Evolutionary conservation across 2,113 vertebrate genomes (phyloP).

Genomic region (Genyomyrus donnyi): DNA sequence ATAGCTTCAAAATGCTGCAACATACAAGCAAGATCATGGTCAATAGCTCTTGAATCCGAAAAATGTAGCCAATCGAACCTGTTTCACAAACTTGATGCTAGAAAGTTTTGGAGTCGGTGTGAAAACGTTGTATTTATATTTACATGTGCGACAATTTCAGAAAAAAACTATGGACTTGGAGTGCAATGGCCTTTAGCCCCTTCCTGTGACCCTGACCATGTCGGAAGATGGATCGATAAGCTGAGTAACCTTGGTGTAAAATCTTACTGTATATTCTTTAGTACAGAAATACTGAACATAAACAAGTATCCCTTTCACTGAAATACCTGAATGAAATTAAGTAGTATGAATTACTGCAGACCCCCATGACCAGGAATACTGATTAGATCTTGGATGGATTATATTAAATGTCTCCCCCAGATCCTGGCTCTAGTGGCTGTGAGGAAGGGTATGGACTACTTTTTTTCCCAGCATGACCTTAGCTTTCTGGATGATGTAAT

Average conservation of each 20-base stretch:
- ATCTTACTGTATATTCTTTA: not conserved
- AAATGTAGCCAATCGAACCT: not conserved
- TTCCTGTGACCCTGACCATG: not conserved
- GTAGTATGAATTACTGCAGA: not conserved
- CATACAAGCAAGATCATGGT: not conserved
- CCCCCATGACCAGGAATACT: not conserved
- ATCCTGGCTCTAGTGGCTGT: conserved; percentile 94
- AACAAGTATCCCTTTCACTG: not conserved
- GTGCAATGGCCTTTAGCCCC: not conserved
- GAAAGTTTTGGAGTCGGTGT: not conserved
- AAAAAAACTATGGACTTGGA: not conserved
- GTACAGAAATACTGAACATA: not conserved
- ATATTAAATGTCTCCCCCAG: conserved; percentile 52
- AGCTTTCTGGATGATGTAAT: conserved; percentile 95
- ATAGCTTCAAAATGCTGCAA: not conserved
- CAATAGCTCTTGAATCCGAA: not conserved
- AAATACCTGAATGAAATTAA: not conserved
- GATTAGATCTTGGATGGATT: not conserved
- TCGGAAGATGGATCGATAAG: not conserved
- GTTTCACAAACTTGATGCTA: not conserved
- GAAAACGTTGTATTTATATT: not conserved
- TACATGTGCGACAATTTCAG: not conserved
- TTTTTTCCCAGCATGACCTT: conserved; percentile 93
- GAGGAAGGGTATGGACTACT: conserved; percentile 91
- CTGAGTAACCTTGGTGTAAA: not conserved